These are phyloP conservation scores for Porites lobata DNA, from an alignment of 92 coral and sea anemone species.

Conservation along the genomic window DNA sequence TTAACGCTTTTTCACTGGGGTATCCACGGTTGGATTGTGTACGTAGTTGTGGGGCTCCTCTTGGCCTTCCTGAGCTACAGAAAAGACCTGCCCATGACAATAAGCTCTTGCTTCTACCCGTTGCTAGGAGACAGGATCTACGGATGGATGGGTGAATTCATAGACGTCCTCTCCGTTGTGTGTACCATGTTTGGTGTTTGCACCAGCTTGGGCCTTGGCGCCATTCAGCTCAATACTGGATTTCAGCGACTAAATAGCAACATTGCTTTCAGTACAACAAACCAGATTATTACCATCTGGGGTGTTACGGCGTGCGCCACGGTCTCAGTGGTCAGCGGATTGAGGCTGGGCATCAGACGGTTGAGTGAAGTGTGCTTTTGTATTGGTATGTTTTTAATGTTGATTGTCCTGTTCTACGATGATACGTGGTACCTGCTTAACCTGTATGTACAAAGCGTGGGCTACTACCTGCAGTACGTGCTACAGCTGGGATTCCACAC, in stretches of 20 bases:
- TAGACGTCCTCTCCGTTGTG: conserved; percentile 85
- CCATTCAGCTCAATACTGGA: conserved; percentile 79
- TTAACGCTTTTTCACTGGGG: conserved; percentile 96
- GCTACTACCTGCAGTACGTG: conserved; percentile 90
- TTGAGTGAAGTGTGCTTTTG: conserved; percentile 91
- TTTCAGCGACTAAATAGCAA: conserved; percentile 77
- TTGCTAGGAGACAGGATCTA: conserved; percentile 85
- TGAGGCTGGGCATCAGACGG: conserved; percentile 94
- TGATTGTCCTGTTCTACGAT: conserved; percentile 85
- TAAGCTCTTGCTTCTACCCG: conserved; percentile 90
- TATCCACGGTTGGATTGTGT: conserved; percentile 94
- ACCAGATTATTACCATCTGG: conserved; percentile 93
- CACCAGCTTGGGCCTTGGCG: conserved; percentile 94
- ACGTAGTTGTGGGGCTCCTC: conserved; percentile 87
- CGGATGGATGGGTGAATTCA: conserved; percentile 86
- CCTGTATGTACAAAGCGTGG: conserved; percentile 86
- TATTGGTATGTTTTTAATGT: conserved; percentile 88
- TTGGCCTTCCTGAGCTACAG: conserved; percentile 82
- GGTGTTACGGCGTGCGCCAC: conserved; percentile 89
- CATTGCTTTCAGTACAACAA: conserved; percentile 63
- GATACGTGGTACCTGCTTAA: conserved; percentile 94
- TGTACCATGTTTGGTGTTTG: conserved; percentile 97
- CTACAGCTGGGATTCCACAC: conserved; percentile 94
- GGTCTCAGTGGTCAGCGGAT: conserved; percentile 87
- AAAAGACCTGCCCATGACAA: conserved; percentile 91